phyloP scores from a whole-genome alignment of 2,888 invertebrate species.

The Oscheius onirici region DNA sequence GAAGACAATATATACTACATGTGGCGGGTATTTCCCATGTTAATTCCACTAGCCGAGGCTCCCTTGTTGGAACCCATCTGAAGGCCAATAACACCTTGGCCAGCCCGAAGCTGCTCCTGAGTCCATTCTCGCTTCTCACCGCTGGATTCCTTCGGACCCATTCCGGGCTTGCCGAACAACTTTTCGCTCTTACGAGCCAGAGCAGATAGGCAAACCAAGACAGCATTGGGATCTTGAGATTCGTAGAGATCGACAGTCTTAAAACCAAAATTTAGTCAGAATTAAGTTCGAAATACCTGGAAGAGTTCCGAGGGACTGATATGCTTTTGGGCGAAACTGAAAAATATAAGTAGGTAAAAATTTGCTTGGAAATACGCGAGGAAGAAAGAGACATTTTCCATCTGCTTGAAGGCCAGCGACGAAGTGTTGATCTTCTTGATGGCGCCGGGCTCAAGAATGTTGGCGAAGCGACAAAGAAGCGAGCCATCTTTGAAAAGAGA shows the following conservation, averaged over 20 bases:
- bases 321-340: conserved; percentile 84
- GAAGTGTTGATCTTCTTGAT: conserved; percentile 85
- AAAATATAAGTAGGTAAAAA: too few species aligned
- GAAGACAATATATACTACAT: conserved; percentile 68
- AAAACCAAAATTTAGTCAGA: conserved; percentile 75
- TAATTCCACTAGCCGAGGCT: conserved; percentile 93
- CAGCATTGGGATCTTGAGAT: conserved; percentile 86
- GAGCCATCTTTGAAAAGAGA: conserved; percentile 87
- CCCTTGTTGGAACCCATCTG: conserved; percentile 98
- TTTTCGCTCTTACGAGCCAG: conserved; percentile 83
- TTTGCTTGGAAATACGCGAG: too few species aligned
- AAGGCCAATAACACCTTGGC: conserved; percentile 80
- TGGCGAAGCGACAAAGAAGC: conserved; percentile 88
- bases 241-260: conserved; percentile 98
- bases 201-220: conserved; percentile 92
- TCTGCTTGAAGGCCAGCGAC: conserved; percentile 95
- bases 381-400: too few species aligned
- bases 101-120: conserved; percentile 81
- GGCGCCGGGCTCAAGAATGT: conserved; percentile 88
- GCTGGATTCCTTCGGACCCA: conserved; percentile 81
- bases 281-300: conserved; percentile 76
- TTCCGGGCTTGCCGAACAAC: conserved; percentile 52
- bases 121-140: conserved; percentile 92
- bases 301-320: conserved; percentile 84
- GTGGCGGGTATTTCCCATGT: conserved; percentile 95